Evolutionary conservation across 1,140 invertebrate species (phyloP).

Genomic region (Amyelois transitella): DNA sequence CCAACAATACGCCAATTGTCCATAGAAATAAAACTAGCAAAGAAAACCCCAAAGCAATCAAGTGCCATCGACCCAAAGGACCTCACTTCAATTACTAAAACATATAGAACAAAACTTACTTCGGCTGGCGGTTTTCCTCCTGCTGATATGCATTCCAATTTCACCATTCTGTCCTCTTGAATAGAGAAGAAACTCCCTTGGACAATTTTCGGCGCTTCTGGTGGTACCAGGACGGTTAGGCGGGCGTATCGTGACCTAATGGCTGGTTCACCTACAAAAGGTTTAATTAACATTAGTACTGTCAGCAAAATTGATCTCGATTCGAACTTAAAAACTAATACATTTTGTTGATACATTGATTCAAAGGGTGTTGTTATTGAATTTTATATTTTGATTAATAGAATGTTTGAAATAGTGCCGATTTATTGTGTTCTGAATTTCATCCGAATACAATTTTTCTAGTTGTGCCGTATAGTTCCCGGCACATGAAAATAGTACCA

Average conservation of each 20-base stretch:
- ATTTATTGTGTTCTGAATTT: too few species aligned
- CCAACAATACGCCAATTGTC: background rate
- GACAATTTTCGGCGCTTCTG: constrained; percentile 89
- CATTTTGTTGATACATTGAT: too few species aligned
- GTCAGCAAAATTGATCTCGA: too few species aligned
- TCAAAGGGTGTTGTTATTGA: too few species aligned
- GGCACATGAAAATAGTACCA: too few species aligned
- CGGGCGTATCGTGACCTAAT: constrained; percentile 88
- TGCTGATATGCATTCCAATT: constrained; percentile 91
- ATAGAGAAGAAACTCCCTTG: constrained; percentile 87
- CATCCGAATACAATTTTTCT: too few species aligned
- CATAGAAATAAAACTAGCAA: constrained; percentile 6
- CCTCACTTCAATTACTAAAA: background rate
- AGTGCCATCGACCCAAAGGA: background rate
- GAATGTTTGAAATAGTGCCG: too few species aligned
- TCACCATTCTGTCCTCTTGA: constrained; percentile 90
- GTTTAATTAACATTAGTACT: constrained; percentile 49
- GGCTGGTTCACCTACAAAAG: constrained; percentile 79
- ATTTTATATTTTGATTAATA: too few species aligned
- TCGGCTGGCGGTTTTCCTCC: constrained; percentile 94
- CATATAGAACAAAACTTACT: constrained; percentile 72
- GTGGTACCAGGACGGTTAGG: constrained; percentile 91
- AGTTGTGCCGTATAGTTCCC: too few species aligned
- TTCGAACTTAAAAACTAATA: too few species aligned
- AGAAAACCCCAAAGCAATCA: constrained; percentile 9